Evolutionary conservation across 1,140 invertebrate species (phyloP).

Genomic region (Ips nitidus): DNA sequence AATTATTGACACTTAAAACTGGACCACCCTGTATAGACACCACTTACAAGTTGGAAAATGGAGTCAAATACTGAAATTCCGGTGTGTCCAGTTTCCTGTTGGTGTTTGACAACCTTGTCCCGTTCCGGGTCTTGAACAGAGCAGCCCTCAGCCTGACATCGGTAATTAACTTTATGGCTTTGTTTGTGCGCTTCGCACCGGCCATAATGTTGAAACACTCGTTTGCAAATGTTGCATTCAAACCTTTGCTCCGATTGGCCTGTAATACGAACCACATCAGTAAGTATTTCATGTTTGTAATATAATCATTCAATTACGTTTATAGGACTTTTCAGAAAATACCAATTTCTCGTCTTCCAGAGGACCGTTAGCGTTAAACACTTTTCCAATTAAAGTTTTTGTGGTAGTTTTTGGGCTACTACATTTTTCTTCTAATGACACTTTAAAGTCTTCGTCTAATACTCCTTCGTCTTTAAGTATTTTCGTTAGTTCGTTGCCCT

Average conservation of each 20-base stretch:
- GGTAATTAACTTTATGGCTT: constrained; percentile 55
- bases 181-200: constrained; percentile 51
- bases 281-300: no score
- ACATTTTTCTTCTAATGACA: not conserved
- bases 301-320: no score
- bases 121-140: constrained; percentile 53
- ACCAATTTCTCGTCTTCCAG: no score
- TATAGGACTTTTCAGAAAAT: no score
- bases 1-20: no score
- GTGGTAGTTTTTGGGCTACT: constrained; percentile 30
- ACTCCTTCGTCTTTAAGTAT: constrained; percentile 73
- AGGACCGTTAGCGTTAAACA: constrained; percentile 53
- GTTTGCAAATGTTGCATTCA: constrained; percentile 58
- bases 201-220: constrained; percentile 58
- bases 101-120: constrained; percentile 56
- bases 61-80: constrained; percentile 49
- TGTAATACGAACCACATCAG: no score
- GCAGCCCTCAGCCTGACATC: constrained; percentile 55
- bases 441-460: constrained; percentile 58
- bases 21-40: no score
- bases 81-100: constrained; percentile 55
- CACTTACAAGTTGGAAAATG: constrained; percentile 23
- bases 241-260: constrained; percentile 47
- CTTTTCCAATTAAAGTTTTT: constrained; percentile 66
- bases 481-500: constrained; percentile 72